phyloP scores from a whole-genome alignment of 2,113 vertebrate genomes.

The Gnathonemus echidnorhynchus region DNA sequence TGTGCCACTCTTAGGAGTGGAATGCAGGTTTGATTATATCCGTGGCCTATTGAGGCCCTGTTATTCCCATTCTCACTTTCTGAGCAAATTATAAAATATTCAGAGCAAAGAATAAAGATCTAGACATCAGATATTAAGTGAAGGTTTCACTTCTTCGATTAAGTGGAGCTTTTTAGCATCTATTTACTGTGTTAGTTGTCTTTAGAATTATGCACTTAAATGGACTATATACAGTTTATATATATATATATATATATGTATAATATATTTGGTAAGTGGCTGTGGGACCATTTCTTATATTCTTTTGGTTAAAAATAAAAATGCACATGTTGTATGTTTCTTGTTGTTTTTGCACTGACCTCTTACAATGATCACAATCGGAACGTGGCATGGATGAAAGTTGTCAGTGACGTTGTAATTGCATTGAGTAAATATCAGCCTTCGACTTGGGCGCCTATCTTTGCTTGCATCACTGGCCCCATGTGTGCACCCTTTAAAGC shows the following conservation, averaged over 20 bases:
- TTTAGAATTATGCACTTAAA: conserved; percentile 42
- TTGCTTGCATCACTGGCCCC: not conserved
- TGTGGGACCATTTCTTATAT: conserved; percentile 24
- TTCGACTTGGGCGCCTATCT: not conserved
- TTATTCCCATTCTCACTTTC: not conserved
- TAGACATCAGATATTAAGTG: not conserved
- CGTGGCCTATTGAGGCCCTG: not conserved
- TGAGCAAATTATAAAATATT: not conserved
- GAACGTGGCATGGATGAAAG: not conserved
- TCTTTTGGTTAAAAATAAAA: conserved; percentile 24
- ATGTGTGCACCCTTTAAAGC: not conserved
- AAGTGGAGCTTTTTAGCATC: not conserved
- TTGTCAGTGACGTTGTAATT: not conserved
- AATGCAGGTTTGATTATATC: not conserved
- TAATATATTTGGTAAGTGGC: conserved; percentile 38
- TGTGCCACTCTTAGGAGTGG: not conserved
- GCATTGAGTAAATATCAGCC: not conserved
- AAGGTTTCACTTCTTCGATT: not conserved
- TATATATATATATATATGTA: not conserved
- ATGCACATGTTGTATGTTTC: not conserved
- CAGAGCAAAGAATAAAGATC: not conserved
- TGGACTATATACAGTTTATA: conserved; percentile 17
- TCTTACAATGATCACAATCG: not conserved
- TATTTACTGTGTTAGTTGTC: not conserved
- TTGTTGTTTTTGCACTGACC: not conserved